Conservation (phyloP, 2,113 vertebrate species). For the Peromyscus leucopus region DNA sequence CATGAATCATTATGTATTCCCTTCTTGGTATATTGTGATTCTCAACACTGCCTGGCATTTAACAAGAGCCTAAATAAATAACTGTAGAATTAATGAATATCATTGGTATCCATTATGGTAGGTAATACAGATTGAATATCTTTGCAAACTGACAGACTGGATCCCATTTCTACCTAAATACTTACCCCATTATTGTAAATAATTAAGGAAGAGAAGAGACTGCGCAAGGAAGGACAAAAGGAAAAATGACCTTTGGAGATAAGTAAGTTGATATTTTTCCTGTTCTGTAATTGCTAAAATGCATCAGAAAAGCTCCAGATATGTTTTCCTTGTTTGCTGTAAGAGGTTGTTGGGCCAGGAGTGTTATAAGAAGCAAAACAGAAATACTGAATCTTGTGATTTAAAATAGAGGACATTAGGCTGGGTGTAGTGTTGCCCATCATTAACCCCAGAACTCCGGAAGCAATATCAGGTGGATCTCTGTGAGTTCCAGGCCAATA, state of each 20-base stretch:
- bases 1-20: background rate
- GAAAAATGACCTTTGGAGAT: background rate
- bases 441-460: background rate
- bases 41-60: background rate
- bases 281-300: background rate
- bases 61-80: background rate
- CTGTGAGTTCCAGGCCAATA: background rate
- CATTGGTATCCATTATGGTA: background rate
- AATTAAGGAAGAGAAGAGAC: background rate
- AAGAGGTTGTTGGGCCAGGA: background rate
- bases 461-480: background rate
- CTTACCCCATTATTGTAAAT: background rate
- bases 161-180: background rate
- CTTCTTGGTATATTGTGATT: background rate
- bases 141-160: background rate
- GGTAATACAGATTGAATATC: background rate
- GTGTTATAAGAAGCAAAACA: background rate
- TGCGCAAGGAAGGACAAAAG: too few relatives aligned
- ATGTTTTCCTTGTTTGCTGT: background rate
- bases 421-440: background rate
- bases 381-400: background rate
- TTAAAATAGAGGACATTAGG: background rate
- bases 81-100: background rate
- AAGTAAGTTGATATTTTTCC: background rate
- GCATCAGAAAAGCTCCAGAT: background rate